These are phyloP conservation scores for Rhimphoctona megacephalus DNA, from an alignment of 2,888 invertebrate genomes.

Conservation along the genomic window DNA sequence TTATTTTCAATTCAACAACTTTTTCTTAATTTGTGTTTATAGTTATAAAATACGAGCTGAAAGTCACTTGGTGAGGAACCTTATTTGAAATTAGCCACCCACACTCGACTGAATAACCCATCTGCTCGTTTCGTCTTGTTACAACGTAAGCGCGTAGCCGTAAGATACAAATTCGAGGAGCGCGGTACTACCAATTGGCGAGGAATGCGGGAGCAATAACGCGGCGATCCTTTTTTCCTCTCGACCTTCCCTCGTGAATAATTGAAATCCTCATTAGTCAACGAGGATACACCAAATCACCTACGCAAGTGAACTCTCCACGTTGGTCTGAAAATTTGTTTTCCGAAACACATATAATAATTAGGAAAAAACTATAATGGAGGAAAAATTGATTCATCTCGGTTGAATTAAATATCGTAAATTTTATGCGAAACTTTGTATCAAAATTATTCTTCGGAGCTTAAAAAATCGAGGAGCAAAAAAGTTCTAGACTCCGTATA, in stretches of 20 bases:
- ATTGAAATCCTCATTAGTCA: conserved; percentile 45
- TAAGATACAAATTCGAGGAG: conserved; percentile 53
- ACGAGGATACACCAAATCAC: conserved; percentile 33
- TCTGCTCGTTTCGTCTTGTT: conserved; percentile 42
- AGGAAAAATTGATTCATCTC: neutral
- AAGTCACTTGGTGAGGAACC: conserved; percentile 15
- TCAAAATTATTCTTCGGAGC: neutral
- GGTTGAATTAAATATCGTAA: neutral
- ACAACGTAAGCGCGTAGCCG: conserved; percentile 3
- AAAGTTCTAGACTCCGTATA: neutral
- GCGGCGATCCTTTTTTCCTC: neutral
- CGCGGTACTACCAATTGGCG: conserved; percentile 51
- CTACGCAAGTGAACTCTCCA: conserved; percentile 40
- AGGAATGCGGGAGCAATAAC: conserved; percentile 23
- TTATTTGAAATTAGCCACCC: conserved; percentile 50
- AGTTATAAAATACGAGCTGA: conserved; percentile 6
- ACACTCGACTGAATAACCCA: conserved; percentile 26
- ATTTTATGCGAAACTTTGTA: neutral
- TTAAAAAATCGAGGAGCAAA: neutral
- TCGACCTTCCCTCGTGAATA: conserved; percentile 25
- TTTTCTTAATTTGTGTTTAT: neutral
- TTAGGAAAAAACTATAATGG: neutral
- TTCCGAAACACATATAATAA: no score
- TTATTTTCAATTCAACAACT: neutral
- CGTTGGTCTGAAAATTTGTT: neutral